Evolutionary conservation across 2,113 vertebrate genomes (phyloP).

Genomic region (Actinemys pallida): DNA sequence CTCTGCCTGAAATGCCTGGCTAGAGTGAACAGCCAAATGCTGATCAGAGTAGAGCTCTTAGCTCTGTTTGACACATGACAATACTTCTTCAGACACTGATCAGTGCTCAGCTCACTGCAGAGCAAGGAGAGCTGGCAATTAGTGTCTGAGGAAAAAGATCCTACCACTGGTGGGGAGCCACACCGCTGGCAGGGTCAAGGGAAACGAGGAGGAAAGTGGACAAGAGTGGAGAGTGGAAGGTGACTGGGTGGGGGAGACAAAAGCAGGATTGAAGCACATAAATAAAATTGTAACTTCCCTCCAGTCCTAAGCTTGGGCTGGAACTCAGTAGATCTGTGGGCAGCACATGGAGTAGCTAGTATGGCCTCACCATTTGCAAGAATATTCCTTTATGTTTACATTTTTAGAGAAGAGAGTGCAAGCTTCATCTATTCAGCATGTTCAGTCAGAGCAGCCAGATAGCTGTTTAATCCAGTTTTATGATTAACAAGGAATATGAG

Average conservation of each 20-base stretch:
- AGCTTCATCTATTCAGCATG: neutral
- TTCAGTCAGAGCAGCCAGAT: neutral
- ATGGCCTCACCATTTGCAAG: neutral
- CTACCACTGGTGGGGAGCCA: accelerated
- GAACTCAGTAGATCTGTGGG: constrained; percentile 20
- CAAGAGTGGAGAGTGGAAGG: neutral
- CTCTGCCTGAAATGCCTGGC: neutral
- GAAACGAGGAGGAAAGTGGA: neutral
- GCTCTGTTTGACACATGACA: neutral
- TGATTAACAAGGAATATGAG: neutral
- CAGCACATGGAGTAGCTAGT: constrained; percentile 18
- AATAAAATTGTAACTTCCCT: neutral
- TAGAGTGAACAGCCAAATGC: neutral
- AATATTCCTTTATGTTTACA: neutral
- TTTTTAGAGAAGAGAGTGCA: neutral
- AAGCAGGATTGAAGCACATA: neutral
- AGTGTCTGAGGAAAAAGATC: neutral
- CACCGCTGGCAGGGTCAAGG: neutral
- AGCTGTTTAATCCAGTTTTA: neutral
- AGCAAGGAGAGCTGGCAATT: neutral
- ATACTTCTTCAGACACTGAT: neutral
- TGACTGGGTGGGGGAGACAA: neutral
- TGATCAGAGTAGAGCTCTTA: neutral
- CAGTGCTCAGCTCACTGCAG: neutral
- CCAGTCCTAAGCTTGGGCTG: constrained; percentile 31